Conservation (phyloP, 2,888 invertebrate genomes). For the Diogma glabrata region DNA sequence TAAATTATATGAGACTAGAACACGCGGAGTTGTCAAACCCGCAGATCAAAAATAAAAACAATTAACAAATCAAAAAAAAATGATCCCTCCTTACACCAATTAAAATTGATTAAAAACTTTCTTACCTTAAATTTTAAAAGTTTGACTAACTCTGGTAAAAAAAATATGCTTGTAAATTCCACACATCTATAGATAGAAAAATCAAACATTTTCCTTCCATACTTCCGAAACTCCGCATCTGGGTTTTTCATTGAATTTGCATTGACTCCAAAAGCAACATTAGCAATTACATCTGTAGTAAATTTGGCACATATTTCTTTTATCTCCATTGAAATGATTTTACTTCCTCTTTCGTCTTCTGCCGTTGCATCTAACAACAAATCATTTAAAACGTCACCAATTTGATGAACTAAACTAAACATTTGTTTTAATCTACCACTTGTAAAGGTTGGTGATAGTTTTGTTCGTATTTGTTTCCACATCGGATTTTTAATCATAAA, state of each 20-base stretch:
- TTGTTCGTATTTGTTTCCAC: conserved; percentile 36
- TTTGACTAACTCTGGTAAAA: conserved; percentile 27
- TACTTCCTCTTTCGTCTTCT: not conserved
- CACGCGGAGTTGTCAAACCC: no score
- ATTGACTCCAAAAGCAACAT: conserved; percentile 30
- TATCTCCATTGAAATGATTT: conserved; percentile 24
- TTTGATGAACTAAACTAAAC: conserved; percentile 31
- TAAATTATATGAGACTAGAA: not conserved
- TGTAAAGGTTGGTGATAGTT: conserved; percentile 38
- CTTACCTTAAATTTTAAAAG: conserved; percentile 24
- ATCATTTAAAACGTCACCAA: conserved; percentile 26
- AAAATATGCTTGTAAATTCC: conserved; percentile 28
- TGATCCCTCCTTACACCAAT: no score
- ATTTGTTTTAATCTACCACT: conserved; percentile 34
- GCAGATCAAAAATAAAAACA: no score
- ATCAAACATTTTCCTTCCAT: conserved; percentile 24
- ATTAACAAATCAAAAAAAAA: no score
- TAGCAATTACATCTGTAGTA: conserved; percentile 31
- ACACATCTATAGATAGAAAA: conserved; percentile 23
- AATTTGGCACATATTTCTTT: conserved; percentile 29
- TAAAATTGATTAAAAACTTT: no score
- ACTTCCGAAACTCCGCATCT: conserved; percentile 26
- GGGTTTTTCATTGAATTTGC: conserved; percentile 30
- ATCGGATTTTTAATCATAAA: conserved; percentile 35
- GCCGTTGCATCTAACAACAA: no score